A percentile compares a stretch with the other conserved stretches of the same genome.
phyloP scores from a whole-genome alignment of 2,888 invertebrate species.

The Creontiades dilutus region DNA sequence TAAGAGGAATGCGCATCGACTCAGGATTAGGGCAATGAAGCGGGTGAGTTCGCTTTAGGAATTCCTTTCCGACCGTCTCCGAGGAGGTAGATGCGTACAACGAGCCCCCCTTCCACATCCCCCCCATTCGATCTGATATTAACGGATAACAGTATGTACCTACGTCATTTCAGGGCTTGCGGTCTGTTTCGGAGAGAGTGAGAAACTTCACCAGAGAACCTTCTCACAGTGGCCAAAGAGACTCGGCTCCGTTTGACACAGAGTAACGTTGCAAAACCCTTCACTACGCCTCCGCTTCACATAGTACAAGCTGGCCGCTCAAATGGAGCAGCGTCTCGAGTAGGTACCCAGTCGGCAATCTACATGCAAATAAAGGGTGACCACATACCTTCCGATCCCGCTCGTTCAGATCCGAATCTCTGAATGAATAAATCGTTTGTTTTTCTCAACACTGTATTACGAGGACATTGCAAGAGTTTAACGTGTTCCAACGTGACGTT shows the following conservation, averaged over 20 bases:
- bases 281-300: neutral
- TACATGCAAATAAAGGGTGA: neutral
- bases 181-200: constrained; percentile 53
- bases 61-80: constrained; percentile 4
- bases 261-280: constrained; percentile 11
- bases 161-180: constrained; percentile 50
- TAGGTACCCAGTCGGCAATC: neutral
- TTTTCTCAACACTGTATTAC: too few species aligned
- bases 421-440: too few species aligned
- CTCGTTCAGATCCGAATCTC: too few species aligned
- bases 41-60: neutral
- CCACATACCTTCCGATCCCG: too few species aligned
- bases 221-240: constrained; percentile 49
- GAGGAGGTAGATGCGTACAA: constrained; percentile 23
- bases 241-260: constrained; percentile 7
- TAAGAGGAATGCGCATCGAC: neutral
- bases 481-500: too few species aligned
- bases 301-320: neutral
- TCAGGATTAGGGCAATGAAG: neutral
- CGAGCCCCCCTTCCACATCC: neutral
- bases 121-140: constrained; percentile 62
- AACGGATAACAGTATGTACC: constrained; percentile 62
- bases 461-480: too few species aligned
- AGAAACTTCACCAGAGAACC: constrained; percentile 64
- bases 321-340: neutral